Evolutionary conservation across 2,797 vertebrate species (phyloP).

Genomic region (Dicrostonyx torquatus): DNA sequence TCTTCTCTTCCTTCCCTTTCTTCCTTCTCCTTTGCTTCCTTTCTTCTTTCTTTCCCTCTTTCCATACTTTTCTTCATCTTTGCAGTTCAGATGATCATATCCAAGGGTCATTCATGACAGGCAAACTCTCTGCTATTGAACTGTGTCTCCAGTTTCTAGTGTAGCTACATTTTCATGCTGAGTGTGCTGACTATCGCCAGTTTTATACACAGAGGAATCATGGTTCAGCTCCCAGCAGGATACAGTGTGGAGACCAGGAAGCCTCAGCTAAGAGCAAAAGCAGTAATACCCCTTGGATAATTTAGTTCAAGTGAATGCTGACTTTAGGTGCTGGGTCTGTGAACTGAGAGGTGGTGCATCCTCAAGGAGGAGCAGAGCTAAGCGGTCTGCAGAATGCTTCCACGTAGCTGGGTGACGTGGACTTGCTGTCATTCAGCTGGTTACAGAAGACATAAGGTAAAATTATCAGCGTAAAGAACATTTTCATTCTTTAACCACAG

Average conservation of each 20-base stretch:
- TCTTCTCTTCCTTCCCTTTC: no score
- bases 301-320: neutral
- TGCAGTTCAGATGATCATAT: neutral
- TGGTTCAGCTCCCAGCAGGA: no score
- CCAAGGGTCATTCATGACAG: neutral
- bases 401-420: neutral
- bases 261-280: neutral
- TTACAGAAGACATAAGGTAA: neutral
- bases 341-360: neutral
- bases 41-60: neutral
- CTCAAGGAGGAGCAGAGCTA: neutral
- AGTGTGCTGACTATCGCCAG: no score
- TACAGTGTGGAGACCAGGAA: no score
- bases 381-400: neutral
- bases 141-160: neutral
- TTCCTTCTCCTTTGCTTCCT: no score
- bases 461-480: neutral
- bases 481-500: constrained; percentile 24
- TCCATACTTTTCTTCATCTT: neutral
- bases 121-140: neutral
- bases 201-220: neutral
- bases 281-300: neutral
- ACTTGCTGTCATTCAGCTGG: neutral
- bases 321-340: neutral
- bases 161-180: neutral